A percentile compares a stretch with the other conserved stretches of the same genome.
phyloP scores from a whole-genome alignment of 2,888 invertebrate genomes.

The Incurvaria masculella region DNA sequence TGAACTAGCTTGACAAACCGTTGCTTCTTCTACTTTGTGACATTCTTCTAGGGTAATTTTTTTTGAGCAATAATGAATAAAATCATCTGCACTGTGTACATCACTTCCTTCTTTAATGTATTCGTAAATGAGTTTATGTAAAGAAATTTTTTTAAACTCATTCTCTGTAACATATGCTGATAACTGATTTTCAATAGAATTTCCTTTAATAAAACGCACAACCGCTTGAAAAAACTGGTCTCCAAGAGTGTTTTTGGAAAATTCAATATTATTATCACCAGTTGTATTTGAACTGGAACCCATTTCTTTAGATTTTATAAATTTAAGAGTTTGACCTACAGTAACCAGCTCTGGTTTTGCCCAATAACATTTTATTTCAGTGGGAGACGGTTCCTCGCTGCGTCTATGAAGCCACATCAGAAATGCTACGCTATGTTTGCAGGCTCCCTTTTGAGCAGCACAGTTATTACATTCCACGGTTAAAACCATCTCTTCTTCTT shows the following conservation, averaged over 20 bases:
- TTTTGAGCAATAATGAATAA: background rate
- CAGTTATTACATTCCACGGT: slow-evolving; percentile 11
- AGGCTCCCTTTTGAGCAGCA: slow-evolving; percentile 5
- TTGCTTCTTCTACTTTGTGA: slow-evolving; percentile 1
- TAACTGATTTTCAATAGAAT: slow-evolving; percentile 7
- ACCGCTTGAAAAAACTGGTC: background rate
- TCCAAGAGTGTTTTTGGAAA: too few species aligned
- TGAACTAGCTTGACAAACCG: slow-evolving; percentile 8
- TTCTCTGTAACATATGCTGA: background rate
- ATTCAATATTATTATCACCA: too few species aligned
- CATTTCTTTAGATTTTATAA: too few species aligned
- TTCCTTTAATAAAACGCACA: background rate
- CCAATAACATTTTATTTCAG: too few species aligned
- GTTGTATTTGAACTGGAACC: too few species aligned
- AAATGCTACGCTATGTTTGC: slow-evolving; percentile 6
- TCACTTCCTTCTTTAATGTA: background rate
- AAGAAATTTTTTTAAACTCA: background rate
- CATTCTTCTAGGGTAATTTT: background rate
- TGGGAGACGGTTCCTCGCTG: too few species aligned
- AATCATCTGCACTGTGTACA: background rate
- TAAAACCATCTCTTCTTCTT: slow-evolving; percentile 1
- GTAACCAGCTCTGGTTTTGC: too few species aligned
- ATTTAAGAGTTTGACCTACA: too few species aligned
- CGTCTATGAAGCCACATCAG: slow-evolving; percentile 6
- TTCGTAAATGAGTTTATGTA: background rate